Percentiles rank a stretch among this genome's conserved stretches.
These are phyloP conservation scores for Carterocephalus palaemon DNA, from an alignment of 2,888 invertebrate species.

Conservation along the genomic window DNA sequence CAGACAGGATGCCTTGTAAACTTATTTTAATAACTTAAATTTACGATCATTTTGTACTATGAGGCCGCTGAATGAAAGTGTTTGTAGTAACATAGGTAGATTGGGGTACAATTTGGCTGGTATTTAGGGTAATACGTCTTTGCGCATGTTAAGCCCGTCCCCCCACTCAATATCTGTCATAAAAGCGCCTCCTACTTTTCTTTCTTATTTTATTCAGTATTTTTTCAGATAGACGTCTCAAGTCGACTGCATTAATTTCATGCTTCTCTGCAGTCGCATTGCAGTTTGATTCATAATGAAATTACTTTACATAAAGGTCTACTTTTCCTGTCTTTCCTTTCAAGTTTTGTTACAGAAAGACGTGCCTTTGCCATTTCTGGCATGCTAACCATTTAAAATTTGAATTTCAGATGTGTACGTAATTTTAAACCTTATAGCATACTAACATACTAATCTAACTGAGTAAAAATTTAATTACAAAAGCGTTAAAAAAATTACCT, in stretches of 20 bases:
- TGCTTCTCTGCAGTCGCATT: slow-evolving; percentile 60
- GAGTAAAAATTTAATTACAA: too few relatives aligned
- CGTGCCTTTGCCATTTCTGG: too few relatives aligned
- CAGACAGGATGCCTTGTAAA: slow-evolving; percentile 66
- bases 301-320: slow-evolving; percentile 33
- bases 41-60: slow-evolving; percentile 60
- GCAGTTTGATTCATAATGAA: slow-evolving; percentile 74
- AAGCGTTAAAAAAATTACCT: too few relatives aligned
- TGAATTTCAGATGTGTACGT: too few relatives aligned
- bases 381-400: too few relatives aligned
- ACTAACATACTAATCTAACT: too few relatives aligned
- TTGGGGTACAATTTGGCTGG: slow-evolving; percentile 48
- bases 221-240: slow-evolving; percentile 63
- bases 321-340: slow-evolving; percentile 19
- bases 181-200: slow-evolving; percentile 75
- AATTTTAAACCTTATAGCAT: too few relatives aligned
- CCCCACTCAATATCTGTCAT: slow-evolving; percentile 79
- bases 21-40: slow-evolving; percentile 75
- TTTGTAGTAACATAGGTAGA: slow-evolving; percentile 58
- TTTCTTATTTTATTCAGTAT: slow-evolving; percentile 74
- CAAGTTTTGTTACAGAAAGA: too few relatives aligned
- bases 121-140: slow-evolving; percentile 62
- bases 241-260: slow-evolving; percentile 67
- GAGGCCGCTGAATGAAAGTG: slow-evolving; percentile 68
- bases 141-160: slow-evolving; percentile 78